These are phyloP conservation scores for Plusia festucae DNA, from an alignment of 2,888 invertebrate species.

Conservation along the genomic window DNA sequence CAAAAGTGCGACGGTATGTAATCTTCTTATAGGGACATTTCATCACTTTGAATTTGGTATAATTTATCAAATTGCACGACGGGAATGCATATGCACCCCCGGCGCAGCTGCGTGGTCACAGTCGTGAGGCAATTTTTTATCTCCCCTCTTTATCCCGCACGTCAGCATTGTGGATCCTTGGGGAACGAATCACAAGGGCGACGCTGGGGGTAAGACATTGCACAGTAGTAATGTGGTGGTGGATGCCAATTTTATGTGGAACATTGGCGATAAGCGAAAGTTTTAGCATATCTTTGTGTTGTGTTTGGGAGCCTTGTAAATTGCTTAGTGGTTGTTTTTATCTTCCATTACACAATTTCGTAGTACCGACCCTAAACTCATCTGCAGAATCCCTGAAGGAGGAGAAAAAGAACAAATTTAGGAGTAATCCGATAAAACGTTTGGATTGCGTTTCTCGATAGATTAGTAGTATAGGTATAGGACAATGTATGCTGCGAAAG, in stretches of 20 bases:
- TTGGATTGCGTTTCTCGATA: not conserved
- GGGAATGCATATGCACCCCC: conserved; percentile 81
- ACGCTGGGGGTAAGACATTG: conserved; percentile 65
- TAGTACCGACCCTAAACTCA: not conserved
- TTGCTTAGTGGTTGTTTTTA: conserved; percentile 29
- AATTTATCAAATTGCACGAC: conserved; percentile 84
- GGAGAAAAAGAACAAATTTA: not conserved
- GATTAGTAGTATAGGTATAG: not conserved
- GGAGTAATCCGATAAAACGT: not conserved
- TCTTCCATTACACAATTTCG: conserved; percentile 19
- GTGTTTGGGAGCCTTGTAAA: conserved; percentile 58
- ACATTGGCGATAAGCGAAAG: conserved; percentile 72
- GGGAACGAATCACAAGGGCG: conserved; percentile 77
- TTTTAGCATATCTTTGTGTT: conserved; percentile 59
- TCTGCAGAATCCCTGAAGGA: not conserved
- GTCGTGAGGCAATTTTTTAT: conserved; percentile 82
- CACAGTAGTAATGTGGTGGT: conserved; percentile 69
- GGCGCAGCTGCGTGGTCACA: conserved; percentile 81
- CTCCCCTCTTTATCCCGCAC: conserved; percentile 69
- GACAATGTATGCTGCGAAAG: not conserved
- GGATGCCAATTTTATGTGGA: conserved; percentile 67
- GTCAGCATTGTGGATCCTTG: conserved; percentile 75
- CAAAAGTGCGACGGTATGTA: conserved; percentile 60
- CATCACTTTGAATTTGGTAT: conserved; percentile 80
- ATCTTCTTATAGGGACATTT: conserved; percentile 75